phyloP scores from a whole-genome alignment of 1,140 invertebrate species.

The Plectrocnemia conspersa region DNA sequence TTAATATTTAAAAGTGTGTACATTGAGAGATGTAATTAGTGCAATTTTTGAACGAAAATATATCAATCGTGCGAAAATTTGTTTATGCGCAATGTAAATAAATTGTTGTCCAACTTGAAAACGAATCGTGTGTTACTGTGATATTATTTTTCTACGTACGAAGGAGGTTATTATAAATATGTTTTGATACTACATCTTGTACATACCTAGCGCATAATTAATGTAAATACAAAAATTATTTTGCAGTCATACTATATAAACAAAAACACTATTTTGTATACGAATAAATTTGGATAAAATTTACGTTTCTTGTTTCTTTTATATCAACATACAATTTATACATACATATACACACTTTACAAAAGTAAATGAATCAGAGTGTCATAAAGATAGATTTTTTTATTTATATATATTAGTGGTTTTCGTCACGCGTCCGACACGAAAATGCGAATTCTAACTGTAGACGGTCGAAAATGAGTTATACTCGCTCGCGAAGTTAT shows the following conservation, averaged over 20 bases:
- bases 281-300: conserved; percentile 16
- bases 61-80: conserved; percentile 9
- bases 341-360: too few relatives aligned
- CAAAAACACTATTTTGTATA: conserved; percentile 11
- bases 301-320: conserved; percentile 13
- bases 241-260: conserved; percentile 15
- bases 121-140: conserved; percentile 28
- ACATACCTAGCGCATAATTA: too few relatives aligned
- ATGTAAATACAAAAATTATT: too few relatives aligned
- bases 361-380: too few relatives aligned
- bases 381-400: too few relatives aligned
- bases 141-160: conserved; percentile 27
- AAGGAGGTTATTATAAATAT: too few relatives aligned
- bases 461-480: background rate
- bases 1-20: conserved; percentile 18
- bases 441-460: background rate
- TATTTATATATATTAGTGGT: too few relatives aligned
- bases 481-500: conserved; percentile 14
- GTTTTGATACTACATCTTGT: too few relatives aligned
- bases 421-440: background rate
- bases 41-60: conserved; percentile 7
- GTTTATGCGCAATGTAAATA: conserved; percentile 1
- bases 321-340: conserved; percentile 4
- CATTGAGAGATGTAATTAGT: conserved; percentile 10
- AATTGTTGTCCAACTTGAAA: background rate